These are phyloP conservation scores for Thelaira solivaga DNA, from an alignment of 2,888 invertebrate species.

Conservation along the genomic window DNA sequence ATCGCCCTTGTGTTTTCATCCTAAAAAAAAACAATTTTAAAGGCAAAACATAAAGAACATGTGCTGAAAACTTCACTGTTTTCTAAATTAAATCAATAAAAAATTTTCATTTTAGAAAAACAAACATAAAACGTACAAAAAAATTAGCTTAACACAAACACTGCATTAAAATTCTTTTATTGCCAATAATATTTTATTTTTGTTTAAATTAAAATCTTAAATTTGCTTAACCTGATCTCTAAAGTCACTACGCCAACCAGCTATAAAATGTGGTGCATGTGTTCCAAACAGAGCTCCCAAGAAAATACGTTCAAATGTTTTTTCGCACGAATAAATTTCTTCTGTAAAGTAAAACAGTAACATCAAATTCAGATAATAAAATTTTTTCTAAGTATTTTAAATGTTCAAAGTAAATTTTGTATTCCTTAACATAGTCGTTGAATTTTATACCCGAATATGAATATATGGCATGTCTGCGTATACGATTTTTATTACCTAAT, in stretches of 20 bases:
- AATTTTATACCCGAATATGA: no score
- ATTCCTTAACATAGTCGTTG: no score
- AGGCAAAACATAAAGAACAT: not conserved
- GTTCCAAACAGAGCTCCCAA: slow-evolving; percentile 89
- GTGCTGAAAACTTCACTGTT: not conserved
- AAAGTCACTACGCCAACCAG: slow-evolving; percentile 93
- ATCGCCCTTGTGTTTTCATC: slow-evolving; percentile 88
- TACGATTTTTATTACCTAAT: no score
- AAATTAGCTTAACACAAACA: not conserved
- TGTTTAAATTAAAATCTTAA: not conserved
- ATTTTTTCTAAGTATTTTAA: not conserved
- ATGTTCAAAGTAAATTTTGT: no score
- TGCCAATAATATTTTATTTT: not conserved
- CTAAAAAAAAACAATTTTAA: slow-evolving; percentile 67
- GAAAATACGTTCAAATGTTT: slow-evolving; percentile 82
- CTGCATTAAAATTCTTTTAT: no score
- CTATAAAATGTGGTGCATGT: slow-evolving; percentile 87
- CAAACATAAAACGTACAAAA: not conserved
- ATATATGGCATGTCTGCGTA: no score
- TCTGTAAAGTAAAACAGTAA: slow-evolving; percentile 65
- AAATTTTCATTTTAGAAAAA: slow-evolving; percentile 12
- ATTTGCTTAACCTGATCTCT: slow-evolving; percentile 78
- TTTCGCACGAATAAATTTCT: slow-evolving; percentile 81
- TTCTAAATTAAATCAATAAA: slow-evolving; percentile 16
- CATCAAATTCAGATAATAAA: slow-evolving; percentile 9